Base-by-base conservation (phyloP, 2,113 vertebrate genomes). In the Amblyopsis rosae region DNA sequence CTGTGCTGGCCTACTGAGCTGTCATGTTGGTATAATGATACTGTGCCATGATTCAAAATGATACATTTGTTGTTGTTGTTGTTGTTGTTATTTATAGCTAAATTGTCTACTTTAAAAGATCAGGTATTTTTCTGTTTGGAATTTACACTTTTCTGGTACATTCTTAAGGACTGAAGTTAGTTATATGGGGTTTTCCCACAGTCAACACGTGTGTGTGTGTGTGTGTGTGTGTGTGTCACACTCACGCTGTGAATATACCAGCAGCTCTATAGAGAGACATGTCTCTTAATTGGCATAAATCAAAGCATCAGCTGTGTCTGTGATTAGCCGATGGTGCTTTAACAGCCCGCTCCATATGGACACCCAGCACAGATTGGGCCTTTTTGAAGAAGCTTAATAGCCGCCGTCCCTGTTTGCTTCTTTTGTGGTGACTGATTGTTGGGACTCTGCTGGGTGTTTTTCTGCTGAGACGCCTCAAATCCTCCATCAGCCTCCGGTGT, bases 401-500 rank as follows among this genome's bases (percentile, higher is more conserved):
- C 10, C 45, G 64, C 82, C 75, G 73, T 33, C 75, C 75, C 58
- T 83, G 85, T 86, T 84, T 81, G 75, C 85, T 82, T 79, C 67
- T 62, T 69, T 45, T 6, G 65, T 60, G 65, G 63, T 89, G 90
- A 88, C 74, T 83, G 84, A 89, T 89, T 72, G 74, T 75, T 79
- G 76, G 63, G 72, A 69, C 82, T 72, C 72, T 78, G 50, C 65
- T 9, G 79, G 72, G 71, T 81, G 81, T 83, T 86, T 90, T 90
- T 85, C 75, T 81, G 79, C 78, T 75, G 83, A 85, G 79, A 59
- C 17, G 51, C 77, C 66, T 83, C 72, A 83, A 77, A 85, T 81
- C 86, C 79, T 88, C 85, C 85, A 80, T 87, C 88, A 88, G 82
- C 79, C 65, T 82, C 70, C 67, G n/a, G 77, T 83, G 88, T 89